Percentiles rank a stretch among this genome's conserved stretches.
Conservation (phyloP, 2,888 invertebrate species). For the Tenodera sinensis region DNA sequence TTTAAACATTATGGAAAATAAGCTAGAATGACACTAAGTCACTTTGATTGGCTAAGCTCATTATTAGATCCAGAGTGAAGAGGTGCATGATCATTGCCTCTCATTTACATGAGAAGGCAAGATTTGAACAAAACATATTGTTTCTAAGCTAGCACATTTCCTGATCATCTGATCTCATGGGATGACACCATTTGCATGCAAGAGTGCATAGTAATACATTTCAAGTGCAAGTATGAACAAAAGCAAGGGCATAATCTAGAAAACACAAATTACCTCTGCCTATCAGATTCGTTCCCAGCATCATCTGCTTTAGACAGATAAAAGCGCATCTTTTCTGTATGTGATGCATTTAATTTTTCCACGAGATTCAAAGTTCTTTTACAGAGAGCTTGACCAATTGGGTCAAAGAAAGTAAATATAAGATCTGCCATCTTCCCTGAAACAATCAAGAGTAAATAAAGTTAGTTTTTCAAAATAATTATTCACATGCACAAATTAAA, state of each 20-base stretch:
- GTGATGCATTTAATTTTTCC: constrained; percentile 49
- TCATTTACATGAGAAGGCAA: too few relatives aligned
- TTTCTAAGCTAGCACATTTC: too few relatives aligned
- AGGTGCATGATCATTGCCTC: too few relatives aligned
- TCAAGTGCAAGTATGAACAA: background rate
- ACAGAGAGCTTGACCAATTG: constrained; percentile 56
- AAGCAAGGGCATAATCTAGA: background rate
- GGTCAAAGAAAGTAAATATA: constrained; percentile 58
- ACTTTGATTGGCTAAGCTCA: too few relatives aligned
- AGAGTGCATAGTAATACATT: too few relatives aligned
- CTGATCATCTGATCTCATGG: background rate
- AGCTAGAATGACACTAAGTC: too few relatives aligned
- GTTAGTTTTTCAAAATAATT: too few relatives aligned
- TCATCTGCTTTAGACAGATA: constrained; percentile 57
- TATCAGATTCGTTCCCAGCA: constrained; percentile 53
- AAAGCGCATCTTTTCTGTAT: constrained; percentile 52
- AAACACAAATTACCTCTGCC: constrained; percentile 47
- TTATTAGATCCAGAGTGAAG: too few relatives aligned
- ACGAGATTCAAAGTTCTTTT: constrained; percentile 54
- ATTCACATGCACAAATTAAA: background rate
- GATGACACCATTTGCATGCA: too few relatives aligned
- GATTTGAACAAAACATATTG: too few relatives aligned
- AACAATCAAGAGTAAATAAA: constrained; percentile 11
- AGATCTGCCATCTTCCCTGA: constrained; percentile 48
- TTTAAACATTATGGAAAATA: too few relatives aligned